Evolutionary conservation across 2,888 invertebrate genomes (phyloP).

Genomic region (Leptinotarsa rubiginosa): DNA sequence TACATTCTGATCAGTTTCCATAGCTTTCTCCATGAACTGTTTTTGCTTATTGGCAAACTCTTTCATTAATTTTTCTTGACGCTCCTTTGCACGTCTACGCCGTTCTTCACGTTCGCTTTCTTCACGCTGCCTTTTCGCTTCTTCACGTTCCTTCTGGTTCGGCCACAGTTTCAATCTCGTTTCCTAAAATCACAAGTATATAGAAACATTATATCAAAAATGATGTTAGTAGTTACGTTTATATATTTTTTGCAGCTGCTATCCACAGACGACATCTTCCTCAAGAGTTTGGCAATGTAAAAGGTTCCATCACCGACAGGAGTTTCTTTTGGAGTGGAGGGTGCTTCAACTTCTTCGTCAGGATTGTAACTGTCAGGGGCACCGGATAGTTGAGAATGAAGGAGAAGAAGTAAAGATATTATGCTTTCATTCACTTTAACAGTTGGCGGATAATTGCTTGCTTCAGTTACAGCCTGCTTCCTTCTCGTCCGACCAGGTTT

Average conservation of each 20-base stretch:
- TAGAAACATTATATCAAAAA: slow-evolving; percentile 9
- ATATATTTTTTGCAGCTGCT: slow-evolving; percentile 77
- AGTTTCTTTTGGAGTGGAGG: slow-evolving; percentile 43
- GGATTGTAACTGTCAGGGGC: slow-evolving; percentile 80
- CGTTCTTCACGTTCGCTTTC: slow-evolving; percentile 84
- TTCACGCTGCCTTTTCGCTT: slow-evolving; percentile 77
- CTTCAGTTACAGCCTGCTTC: slow-evolving; percentile 57
- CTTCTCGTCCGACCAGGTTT: slow-evolving; percentile 46
- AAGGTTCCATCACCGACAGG: slow-evolving; percentile 87
- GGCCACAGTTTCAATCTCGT: slow-evolving; percentile 85
- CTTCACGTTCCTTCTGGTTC: slow-evolving; percentile 81
- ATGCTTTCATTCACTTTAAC: slow-evolving; percentile 84
- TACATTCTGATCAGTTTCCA: slow-evolving; percentile 72
- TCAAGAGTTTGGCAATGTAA: slow-evolving; percentile 85
- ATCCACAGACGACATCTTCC: slow-evolving; percentile 80
- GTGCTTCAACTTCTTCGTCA: slow-evolving; percentile 65
- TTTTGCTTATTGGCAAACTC: slow-evolving; percentile 93
- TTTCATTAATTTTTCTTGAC: slow-evolving; percentile 92
- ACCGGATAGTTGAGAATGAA: slow-evolving; percentile 90
- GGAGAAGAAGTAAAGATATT: slow-evolving; percentile 88
- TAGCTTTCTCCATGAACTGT: slow-evolving; percentile 87
- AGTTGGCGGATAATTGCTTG: slow-evolving; percentile 57
- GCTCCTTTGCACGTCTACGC: slow-evolving; percentile 85
- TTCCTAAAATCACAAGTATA: slow-evolving; percentile 63
- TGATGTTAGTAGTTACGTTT: background rate